Percentiles rank a stretch among this genome's conserved stretches.
phyloP scores from a whole-genome alignment of 1,140 invertebrate species.

The Drosophila insularis region DNA sequence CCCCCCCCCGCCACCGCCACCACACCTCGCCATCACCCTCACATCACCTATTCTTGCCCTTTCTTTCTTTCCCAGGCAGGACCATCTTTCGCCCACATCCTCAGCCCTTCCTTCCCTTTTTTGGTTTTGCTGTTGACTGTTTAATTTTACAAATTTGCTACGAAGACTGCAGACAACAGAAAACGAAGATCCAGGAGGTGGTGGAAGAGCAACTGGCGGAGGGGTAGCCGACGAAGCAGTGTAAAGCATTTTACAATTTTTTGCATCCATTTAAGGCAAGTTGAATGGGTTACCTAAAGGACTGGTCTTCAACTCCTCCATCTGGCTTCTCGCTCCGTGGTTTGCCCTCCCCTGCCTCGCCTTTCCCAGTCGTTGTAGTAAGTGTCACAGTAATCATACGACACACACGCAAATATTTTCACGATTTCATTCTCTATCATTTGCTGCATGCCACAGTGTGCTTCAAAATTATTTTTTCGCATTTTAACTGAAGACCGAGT shows the following conservation, averaged over 20 bases:
- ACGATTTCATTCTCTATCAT: conserved; percentile 82
- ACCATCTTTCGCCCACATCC: neutral
- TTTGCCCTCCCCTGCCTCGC: conserved; percentile 10
- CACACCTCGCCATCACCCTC: neutral
- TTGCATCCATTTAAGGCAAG: conserved; percentile 75
- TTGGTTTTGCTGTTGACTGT: conserved; percentile 65
- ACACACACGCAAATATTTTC: conserved; percentile 82
- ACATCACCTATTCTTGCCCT: neutral
- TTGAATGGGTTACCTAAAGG: conserved; percentile 43
- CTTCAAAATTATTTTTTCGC: conserved; percentile 78
- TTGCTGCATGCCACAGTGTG: conserved; percentile 81
- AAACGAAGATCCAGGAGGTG: neutral
- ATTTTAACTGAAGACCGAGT: conserved; percentile 35
- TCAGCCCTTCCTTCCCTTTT: neutral
- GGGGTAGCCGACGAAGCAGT: conserved; percentile 19
- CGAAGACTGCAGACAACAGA: conserved; percentile 63
- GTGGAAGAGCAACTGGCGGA: neutral
- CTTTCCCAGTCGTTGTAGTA: conserved; percentile 31
- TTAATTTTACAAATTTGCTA: conserved; percentile 81
- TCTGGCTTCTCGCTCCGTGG: conserved; percentile 10
- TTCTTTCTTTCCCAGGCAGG: neutral
- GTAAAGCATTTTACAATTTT: conserved; percentile 66
- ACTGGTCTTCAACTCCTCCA: conserved; percentile 24
- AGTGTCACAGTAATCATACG: conserved; percentile 80
- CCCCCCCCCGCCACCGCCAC: neutral